These are phyloP conservation scores for Phenganax subtilis DNA, from an alignment of 92 coral and sea anemone species.

Conservation along the genomic window DNA sequence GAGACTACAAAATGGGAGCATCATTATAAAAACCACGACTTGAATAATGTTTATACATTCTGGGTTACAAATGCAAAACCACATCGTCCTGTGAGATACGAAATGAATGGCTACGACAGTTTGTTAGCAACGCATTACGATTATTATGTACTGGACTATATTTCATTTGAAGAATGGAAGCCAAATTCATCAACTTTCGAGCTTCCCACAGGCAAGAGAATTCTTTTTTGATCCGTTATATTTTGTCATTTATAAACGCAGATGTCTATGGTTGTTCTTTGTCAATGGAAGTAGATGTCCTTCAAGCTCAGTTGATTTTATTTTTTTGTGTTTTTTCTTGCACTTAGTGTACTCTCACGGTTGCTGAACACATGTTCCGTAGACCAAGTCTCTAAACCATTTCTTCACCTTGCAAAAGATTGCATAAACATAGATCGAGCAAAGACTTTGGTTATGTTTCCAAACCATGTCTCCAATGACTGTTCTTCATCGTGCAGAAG, in stretches of 20 bases:
- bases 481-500: too few species aligned
- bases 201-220: conserved; percentile 70
- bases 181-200: conserved; percentile 72
- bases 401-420: too few species aligned
- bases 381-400: too few species aligned
- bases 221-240: neutral
- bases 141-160: conserved; percentile 75
- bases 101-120: conserved; percentile 96
- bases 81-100: conserved; percentile 84
- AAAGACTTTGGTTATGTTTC: too few species aligned
- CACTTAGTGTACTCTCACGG: too few species aligned
- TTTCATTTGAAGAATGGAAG: conserved; percentile 93
- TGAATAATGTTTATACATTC: conserved; percentile 65
- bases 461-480: too few species aligned
- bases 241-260: neutral
- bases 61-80: conserved; percentile 75
- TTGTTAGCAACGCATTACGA: conserved; percentile 88
- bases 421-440: too few species aligned
- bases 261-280: neutral
- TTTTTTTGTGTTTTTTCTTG: too few species aligned
- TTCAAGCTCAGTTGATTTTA: too few species aligned
- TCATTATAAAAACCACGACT: conserved; percentile 71
- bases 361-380: too few species aligned
- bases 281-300: too few species aligned
- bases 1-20: too few species aligned